A percentile compares a stretch with the other conserved stretches of the same genome.
Conservation (phyloP, 2,888 invertebrate genomes). For the Myopa testacea region DNA sequence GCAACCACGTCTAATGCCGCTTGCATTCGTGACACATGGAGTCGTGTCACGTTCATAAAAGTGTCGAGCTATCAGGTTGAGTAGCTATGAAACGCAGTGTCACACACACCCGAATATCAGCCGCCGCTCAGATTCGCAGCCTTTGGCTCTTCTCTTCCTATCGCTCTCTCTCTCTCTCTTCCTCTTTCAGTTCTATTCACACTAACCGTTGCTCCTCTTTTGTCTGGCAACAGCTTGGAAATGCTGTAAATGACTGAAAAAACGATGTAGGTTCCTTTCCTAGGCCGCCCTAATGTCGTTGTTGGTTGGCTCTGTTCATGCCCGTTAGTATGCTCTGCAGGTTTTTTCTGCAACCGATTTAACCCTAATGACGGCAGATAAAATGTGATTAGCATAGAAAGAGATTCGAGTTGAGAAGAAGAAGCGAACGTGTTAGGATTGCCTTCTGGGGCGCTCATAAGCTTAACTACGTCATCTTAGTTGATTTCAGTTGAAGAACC, state of each 20-base stretch:
- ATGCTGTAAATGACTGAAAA: neutral
- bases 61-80: too few relatives aligned
- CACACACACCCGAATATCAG: neutral
- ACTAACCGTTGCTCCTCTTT: neutral
- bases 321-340: neutral
- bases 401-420: neutral
- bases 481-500: too few relatives aligned
- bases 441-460: neutral
- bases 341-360: slow-evolving; percentile 35
- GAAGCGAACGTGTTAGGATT: neutral
- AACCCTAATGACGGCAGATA: slow-evolving; percentile 38
- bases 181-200: neutral
- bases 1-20: too few relatives aligned
- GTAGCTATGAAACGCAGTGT: too few relatives aligned
- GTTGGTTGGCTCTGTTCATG: neutral
- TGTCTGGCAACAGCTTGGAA: neutral
- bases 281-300: slow-evolving; percentile 6
- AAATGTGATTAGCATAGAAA: slow-evolving; percentile 40
- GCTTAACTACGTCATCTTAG: too few relatives aligned
- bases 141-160: too few relatives aligned
- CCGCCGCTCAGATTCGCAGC: too few relatives aligned
- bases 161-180: neutral
- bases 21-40: too few relatives aligned
- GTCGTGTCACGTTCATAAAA: too few relatives aligned
- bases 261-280: neutral